A percentile compares a stretch with the other conserved stretches of the same genome.
Conservation (phyloP, 2,113 vertebrate genomes). For the Macquaria ambigua region DNA sequence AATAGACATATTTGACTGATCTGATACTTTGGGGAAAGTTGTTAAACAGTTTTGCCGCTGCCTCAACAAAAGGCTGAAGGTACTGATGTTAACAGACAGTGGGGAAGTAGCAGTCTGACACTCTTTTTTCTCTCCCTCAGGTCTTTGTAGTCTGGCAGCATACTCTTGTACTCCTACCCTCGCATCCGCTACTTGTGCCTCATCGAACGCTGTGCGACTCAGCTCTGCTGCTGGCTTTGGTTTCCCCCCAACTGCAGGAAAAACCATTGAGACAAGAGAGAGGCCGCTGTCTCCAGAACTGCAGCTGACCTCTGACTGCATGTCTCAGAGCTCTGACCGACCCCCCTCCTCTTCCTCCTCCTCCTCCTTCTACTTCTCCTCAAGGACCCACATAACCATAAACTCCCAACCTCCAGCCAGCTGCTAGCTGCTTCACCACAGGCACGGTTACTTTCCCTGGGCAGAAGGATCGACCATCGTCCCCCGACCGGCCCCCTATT, state of each 20-base stretch:
- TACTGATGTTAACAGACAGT: slow-evolving; percentile 21
- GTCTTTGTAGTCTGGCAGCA: slow-evolving; percentile 64
- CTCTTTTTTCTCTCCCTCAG: slow-evolving; percentile 68
- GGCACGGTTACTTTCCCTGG: slow-evolving; percentile 5
- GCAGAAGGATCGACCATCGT: slow-evolving; percentile 14
- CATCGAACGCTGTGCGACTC: slow-evolving; percentile 21
- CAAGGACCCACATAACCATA: slow-evolving; percentile 25
- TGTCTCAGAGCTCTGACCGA: slow-evolving; percentile 49
- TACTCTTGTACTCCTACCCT: slow-evolving; percentile 38
- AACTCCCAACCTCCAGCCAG: slow-evolving; percentile 1
- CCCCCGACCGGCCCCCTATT: slow-evolving; percentile 18
- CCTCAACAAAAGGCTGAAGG: background rate
- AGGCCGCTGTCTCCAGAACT: slow-evolving; percentile 48
- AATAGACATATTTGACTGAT: background rate
- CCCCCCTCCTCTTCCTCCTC: slow-evolving; percentile 25
- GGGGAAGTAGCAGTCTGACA: slow-evolving; percentile 52
- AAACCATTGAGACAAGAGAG: slow-evolving; percentile 46
- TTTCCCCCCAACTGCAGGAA: slow-evolving; percentile 45
- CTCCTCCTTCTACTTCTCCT: slow-evolving; percentile 22
- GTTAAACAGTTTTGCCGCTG: background rate
- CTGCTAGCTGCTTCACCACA: slow-evolving; percentile 26
- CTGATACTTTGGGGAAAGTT: background rate
- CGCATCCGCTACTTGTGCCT: slow-evolving; percentile 40
- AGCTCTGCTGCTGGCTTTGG: slow-evolving; percentile 23
- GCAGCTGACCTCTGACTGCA: slow-evolving; percentile 56